Evolutionary conservation across 1,140 invertebrate genomes (phyloP), one percentile per base, ranked within the genome.

Genomic region (Onthophagus taurus): DNA sequence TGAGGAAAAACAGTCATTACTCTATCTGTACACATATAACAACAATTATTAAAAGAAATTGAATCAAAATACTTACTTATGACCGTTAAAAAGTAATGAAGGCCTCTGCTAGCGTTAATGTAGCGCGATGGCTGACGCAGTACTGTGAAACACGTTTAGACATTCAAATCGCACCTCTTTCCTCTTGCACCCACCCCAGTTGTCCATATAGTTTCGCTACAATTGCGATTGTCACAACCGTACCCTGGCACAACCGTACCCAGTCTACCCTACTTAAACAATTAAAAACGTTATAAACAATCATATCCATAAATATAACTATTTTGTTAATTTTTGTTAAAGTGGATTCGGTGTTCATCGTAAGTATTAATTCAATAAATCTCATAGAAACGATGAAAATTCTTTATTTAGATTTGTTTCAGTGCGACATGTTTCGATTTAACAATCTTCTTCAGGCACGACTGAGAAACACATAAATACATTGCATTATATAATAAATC

Each of bases 61-160:
- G n/a, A n/a, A n/a, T n/a, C n/a, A 37, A 37, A 37, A 37, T 16
- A 37, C 35, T 37, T 37, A 37, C 35, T 37, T 26, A 7, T 26
- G 24, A 26, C 24, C n/a, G 24, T n/a, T 26, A n/a, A 26, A 26
- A 26, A 26, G 24, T 26, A 26, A 26, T 26, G 24, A 26, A 26
- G 24, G n/a, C 24, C 24, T 26, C 24, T 26, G 24, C n/a, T 26
- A 26, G 24, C 24, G 24, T 26, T 26, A 26, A 26, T 26, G n/a
- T n/a, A 26, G 24, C n/a, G n/a, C 7, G 24, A 26, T 26, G 24
- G 24, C 24, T 26, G 24, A 26, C 24, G n/a, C n/a, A n/a, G n/a
- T n/a, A n/a, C n/a, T n/a, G n/a, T n/a, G n/a, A n/a, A n/a, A n/a
- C n/a, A n/a, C 24, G 24, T 26, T 26, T n/a, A 26, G 24, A 26